Evolutionary conservation across 2,797 vertebrate species (phyloP), one percentile per base, ranked within the genome.

Genomic region (Oreonectes daqikongensis): DNA sequence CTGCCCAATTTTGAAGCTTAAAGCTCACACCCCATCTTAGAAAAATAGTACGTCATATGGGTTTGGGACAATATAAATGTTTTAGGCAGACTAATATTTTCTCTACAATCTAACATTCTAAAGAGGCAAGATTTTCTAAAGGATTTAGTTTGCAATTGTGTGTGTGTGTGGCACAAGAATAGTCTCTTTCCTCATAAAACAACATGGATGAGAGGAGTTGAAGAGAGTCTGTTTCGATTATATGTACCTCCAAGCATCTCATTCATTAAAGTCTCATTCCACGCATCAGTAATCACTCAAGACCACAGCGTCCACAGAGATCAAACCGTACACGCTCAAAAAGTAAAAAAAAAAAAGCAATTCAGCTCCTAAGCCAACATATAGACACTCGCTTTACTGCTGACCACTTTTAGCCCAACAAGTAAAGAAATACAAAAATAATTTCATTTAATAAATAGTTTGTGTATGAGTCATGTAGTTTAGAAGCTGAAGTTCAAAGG

Each of bases 201-300:
- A 14, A 55, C 24, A 26, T 55, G 22, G 11, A 55, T 1, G 14
- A 57, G 50, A 53, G 5, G 11, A 57, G 22, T 15, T 15, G 24
- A 53, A 53, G 7, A 53, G 50, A 12, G 20, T 55, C 1, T 57
- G 53, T 26, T 57, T 14, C 2, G 22, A 57, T 57, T 57, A 28
- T 15, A 26, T 57, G 53, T 1, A 57, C 24, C 24, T 53, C 20
- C 8, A 22, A 24, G 50, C 50, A 22, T 53, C 50, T 57, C 53
- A 15, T 57, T 57, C 53, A 57, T 57, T 57, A 57, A 57, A 57
- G 11, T 57, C 53, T 57, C 53, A 57, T 57, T 17, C 24, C 11
- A 57, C 12, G 53, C 22, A 12, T 57, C 22, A 57, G 53, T 57
- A 57, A 57, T 6, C 53, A 57, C 53, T 57, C 24, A 57, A 28